Percentiles rank a stretch among this genome's conserved stretches.
These are phyloP conservation scores for Lipotes vexillifer DNA, from an alignment of 2,113 vertebrate species.

Conservation along the genomic window DNA sequence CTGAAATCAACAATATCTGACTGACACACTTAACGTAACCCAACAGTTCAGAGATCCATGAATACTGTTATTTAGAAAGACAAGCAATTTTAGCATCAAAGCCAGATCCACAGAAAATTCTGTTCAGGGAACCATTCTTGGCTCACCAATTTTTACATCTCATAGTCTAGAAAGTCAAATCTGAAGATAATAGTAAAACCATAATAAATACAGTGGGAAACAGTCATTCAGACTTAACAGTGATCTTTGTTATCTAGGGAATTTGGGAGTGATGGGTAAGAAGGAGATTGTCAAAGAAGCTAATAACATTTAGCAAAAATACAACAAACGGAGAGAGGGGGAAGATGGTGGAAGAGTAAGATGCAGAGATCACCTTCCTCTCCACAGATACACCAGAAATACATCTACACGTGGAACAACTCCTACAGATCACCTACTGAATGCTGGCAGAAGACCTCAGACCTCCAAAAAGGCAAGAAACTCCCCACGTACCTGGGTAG, in stretches of 20 bases:
- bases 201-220: slow-evolving; percentile 44
- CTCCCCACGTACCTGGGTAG: no score
- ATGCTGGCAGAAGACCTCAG: no score
- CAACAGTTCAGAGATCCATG: slow-evolving; percentile 79
- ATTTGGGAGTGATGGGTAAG: neutral
- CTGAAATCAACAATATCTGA: slow-evolving; percentile 70
- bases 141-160: neutral
- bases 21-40: slow-evolving; percentile 85
- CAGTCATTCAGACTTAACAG: slow-evolving; percentile 11
- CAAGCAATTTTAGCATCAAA: slow-evolving; percentile 84
- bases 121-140: neutral
- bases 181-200: neutral
- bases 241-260: neutral
- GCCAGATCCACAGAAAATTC: slow-evolving; percentile 71
- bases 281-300: neutral
- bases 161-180: neutral
- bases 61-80: slow-evolving; percentile 73
- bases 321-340: neutral
- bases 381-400: no score
- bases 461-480: no score
- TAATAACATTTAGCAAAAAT: neutral
- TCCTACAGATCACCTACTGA: no score
- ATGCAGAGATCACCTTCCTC: no score
- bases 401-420: no score
- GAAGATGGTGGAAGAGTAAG: no score